phyloP scores from a whole-genome alignment of 2,113 vertebrate genomes.

The Peucedramus taeniatus region DNA sequence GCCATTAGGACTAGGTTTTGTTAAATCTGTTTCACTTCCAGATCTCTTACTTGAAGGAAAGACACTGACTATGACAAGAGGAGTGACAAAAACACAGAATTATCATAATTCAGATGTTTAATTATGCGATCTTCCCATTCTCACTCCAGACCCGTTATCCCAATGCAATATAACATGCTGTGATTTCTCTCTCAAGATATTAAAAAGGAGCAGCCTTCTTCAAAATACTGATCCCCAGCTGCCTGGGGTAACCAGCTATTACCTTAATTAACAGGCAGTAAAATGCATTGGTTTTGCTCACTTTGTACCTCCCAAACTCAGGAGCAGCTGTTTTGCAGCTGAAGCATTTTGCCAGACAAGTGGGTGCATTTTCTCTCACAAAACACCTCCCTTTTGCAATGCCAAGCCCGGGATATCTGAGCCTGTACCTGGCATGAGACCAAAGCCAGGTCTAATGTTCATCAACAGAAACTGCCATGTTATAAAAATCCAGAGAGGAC shows the following conservation, averaged over 20 bases:
- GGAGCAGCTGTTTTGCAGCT: background rate
- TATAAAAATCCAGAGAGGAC: background rate
- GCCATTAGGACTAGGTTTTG: background rate
- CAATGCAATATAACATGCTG: background rate
- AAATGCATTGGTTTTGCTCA: background rate
- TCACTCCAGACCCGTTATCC: background rate
- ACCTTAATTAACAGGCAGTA: background rate
- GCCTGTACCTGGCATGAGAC: background rate
- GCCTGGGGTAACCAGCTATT: background rate
- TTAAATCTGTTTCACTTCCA: background rate
- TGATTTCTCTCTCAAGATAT: background rate
- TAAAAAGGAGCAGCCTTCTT: background rate
- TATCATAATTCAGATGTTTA: background rate
- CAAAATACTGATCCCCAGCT: background rate
- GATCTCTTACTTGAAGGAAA: background rate
- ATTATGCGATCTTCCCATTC: background rate
- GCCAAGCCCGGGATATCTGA: accelerated
- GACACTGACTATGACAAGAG: background rate
- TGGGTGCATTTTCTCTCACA: accelerated
- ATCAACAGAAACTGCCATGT: accelerated
- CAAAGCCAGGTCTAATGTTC: background rate
- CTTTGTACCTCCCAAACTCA: background rate
- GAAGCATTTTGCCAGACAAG: background rate
- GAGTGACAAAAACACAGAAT: background rate
- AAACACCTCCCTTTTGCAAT: background rate